Evolutionary conservation across 2,797 vertebrate species (phyloP), one percentile per base, ranked within the genome.

Genomic region (Oreochromis grahami): DNA sequence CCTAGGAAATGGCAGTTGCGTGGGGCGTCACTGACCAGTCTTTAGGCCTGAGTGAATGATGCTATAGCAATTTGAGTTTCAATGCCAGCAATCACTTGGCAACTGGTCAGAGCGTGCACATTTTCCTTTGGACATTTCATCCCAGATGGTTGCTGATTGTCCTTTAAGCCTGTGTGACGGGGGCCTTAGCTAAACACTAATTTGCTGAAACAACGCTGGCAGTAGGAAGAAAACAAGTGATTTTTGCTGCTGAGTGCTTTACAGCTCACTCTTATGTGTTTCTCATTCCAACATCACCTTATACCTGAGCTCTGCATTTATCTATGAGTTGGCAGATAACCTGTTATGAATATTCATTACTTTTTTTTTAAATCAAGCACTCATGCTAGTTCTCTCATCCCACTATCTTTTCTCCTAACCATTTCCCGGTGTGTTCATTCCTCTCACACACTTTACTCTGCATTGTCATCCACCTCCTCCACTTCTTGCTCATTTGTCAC

Each of bases 321-420:
- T 83, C 15, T 79, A 74, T 63, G 77, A 56, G 76, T 24, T 79
- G 41, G 55, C 77, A 76, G 78, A 76, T 77, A 70, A 81, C 43
- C 80, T 76, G 50, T 80, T 76, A 21, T 87, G 81, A 86, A 86
- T 87, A 89, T 82, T 84, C 21, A 89, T 87, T 8, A 50, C 3
- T 74, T 72, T 63, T n/a, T 52, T 29, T 21, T 85, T 6, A 56
- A 36, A 34, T 65, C 17, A 55, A 45, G 55, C 43, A 53, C 81
- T 80, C 41, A 24, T 53, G 21, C 43, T 78, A 12, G 32, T 72
- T 14, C 19, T n/a, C 32, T 78, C 80, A 52, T 82, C 79, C 63
- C 74, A 82, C 78, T 34, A 14, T 29, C 34, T 78, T 83, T 68
- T 80, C 60, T 84, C 60, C 50, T 48, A 63, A 80, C 24, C n/a